phyloP scores from a whole-genome alignment of 2,113 vertebrate genomes.

The Orcinus orca region DNA sequence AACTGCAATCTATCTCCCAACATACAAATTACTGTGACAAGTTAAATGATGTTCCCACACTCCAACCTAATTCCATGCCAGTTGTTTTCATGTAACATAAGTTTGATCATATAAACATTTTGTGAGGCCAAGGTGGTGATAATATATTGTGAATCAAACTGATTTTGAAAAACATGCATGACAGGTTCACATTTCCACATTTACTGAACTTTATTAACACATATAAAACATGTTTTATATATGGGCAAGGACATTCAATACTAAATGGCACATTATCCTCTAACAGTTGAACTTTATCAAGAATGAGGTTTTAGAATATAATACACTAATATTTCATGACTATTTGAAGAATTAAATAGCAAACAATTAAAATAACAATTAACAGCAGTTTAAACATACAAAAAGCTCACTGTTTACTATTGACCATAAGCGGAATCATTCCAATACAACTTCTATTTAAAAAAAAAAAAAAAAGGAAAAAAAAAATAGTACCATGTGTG shows the following conservation, averaged over 20 bases:
- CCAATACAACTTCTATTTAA: slow-evolving; percentile 11
- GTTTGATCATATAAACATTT: neutral
- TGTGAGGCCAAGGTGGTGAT: neutral
- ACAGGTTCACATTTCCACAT: slow-evolving; percentile 47
- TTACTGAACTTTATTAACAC: slow-evolving; percentile 67
- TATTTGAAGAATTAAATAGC: slow-evolving; percentile 32
- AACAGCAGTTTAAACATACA: slow-evolving; percentile 44
- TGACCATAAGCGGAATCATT: slow-evolving; percentile 34
- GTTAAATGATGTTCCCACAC: neutral
- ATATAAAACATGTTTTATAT: slow-evolving; percentile 52
- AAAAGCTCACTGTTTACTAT: slow-evolving; percentile 27
- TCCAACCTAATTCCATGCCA: neutral
- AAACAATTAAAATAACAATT: slow-evolving; percentile 31
- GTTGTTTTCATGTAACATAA: neutral
- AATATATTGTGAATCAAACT: neutral
- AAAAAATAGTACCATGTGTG: neutral
- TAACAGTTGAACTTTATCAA: slow-evolving; percentile 52
- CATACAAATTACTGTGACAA: neutral
- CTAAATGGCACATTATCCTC: slow-evolving; percentile 30
- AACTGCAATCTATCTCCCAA: neutral
- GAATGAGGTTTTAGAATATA: slow-evolving; percentile 35
- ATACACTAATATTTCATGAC: slow-evolving; percentile 20
- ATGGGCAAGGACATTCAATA: slow-evolving; percentile 42
- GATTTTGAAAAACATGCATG: slow-evolving; percentile 51
- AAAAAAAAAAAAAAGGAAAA: neutral